Percentiles rank a stretch among this genome's conserved stretches.
Evolutionary conservation across 1,140 invertebrate genomes (phyloP).

Genomic region (Portunus trituberculatus): DNA sequence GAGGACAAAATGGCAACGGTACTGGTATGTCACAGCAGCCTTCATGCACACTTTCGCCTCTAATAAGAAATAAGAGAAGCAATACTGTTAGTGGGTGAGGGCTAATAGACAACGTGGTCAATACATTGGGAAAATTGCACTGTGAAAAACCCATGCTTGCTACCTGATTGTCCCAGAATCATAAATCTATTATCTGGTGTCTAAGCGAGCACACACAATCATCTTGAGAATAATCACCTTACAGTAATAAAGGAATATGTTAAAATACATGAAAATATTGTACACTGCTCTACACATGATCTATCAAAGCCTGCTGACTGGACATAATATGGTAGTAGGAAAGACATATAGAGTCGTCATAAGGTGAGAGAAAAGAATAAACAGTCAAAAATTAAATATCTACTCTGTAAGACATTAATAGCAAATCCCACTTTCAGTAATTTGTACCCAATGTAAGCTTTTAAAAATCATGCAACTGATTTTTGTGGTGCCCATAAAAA

Average conservation of each 20-base stretch:
- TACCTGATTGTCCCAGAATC: conserved; percentile 76
- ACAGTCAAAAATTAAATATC: conserved; percentile 74
- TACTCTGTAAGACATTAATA: conserved; percentile 76
- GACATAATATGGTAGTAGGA: conserved; percentile 76
- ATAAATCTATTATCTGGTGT: conserved; percentile 75
- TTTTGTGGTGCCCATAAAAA: conserved; percentile 76
- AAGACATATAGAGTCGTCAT: conserved; percentile 75
- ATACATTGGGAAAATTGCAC: conserved; percentile 76
- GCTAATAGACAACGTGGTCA: conserved; percentile 76
- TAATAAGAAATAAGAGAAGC: conserved; percentile 76
- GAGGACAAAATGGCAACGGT: conserved; percentile 76
- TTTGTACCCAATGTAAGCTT: conserved; percentile 76
- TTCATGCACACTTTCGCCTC: conserved; percentile 76
- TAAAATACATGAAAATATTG: conserved; percentile 76
- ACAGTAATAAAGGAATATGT: conserved; percentile 76
- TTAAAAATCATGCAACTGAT: conserved; percentile 76
- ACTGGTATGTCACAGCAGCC: conserved; percentile 76
- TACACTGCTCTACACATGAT: conserved; percentile 76
- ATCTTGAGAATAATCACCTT: conserved; percentile 76
- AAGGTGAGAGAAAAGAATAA: conserved; percentile 74
- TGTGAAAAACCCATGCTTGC: conserved; percentile 76
- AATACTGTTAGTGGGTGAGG: conserved; percentile 76
- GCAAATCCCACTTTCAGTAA: conserved; percentile 76
- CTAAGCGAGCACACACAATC: conserved; percentile 76
- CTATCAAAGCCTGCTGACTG: conserved; percentile 75